phyloP scores from a whole-genome alignment of 2,888 invertebrate species.

The Corythucha ciliata region DNA sequence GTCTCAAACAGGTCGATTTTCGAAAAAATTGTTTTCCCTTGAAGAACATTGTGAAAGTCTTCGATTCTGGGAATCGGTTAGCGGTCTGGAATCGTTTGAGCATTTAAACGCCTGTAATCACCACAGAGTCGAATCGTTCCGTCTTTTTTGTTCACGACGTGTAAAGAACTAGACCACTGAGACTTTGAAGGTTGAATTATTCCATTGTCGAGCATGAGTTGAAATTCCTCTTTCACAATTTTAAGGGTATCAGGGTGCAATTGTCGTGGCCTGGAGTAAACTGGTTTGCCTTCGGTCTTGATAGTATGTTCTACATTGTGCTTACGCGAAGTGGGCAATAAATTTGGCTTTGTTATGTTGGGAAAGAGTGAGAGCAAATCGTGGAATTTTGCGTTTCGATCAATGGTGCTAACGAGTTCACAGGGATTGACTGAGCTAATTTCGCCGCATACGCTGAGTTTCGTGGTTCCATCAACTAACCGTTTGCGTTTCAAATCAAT shows the following conservation, averaged over 20 bases:
- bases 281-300: slow-evolving; percentile 37
- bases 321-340: neutral
- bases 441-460: neutral
- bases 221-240: slow-evolving; percentile 36
- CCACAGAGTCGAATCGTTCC: slow-evolving; percentile 39
- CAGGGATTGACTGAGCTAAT: neutral
- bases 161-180: slow-evolving; percentile 38
- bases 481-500: slow-evolving; percentile 13
- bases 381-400: neutral
- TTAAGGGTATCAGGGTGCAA: slow-evolving; percentile 35
- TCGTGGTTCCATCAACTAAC: slow-evolving; percentile 9
- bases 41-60: slow-evolving; percentile 35
- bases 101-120: slow-evolving; percentile 40
- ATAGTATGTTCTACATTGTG: slow-evolving; percentile 31
- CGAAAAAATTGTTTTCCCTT: slow-evolving; percentile 27
- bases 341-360: slow-evolving; percentile 6
- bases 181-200: slow-evolving; percentile 36
- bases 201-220: slow-evolving; percentile 35
- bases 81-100: slow-evolving; percentile 38
- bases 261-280: slow-evolving; percentile 35
- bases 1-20: slow-evolving; percentile 21
- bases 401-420: neutral
- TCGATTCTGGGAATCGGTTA: slow-evolving; percentile 39
- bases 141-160: slow-evolving; percentile 35
- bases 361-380: slow-evolving; percentile 1